These are phyloP conservation scores for Glomeris marginata DNA, from an alignment of 2,888 invertebrate genomes.

Conservation along the genomic window DNA sequence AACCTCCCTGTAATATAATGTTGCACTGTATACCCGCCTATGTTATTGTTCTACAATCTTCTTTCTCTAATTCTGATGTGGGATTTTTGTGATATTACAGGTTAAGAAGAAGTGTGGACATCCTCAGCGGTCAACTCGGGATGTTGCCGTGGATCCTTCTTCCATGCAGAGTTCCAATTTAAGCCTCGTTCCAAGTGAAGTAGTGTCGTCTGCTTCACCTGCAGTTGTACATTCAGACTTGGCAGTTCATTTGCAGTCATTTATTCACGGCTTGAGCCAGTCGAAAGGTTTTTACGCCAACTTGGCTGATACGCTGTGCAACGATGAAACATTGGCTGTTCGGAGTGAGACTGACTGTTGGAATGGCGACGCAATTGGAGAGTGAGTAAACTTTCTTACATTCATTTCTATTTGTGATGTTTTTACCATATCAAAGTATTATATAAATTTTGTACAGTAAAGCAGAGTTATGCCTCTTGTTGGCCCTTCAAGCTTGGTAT, in stretches of 20 bases:
- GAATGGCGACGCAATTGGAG: conserved; percentile 62
- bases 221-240: conserved; percentile 20
- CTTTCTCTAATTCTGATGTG: too few relatives aligned
- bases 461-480: too few relatives aligned
- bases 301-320: conserved; percentile 63
- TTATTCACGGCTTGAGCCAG: conserved; percentile 26
- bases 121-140: conserved; percentile 15
- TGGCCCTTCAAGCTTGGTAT: too few relatives aligned
- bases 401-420: too few relatives aligned
- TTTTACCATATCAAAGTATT: too few relatives aligned
- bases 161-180: too few relatives aligned
- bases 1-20: too few relatives aligned
- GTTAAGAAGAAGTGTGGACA: conserved; percentile 17
- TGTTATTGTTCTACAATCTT: too few relatives aligned
- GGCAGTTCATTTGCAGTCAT: conserved; percentile 19
- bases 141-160: conserved; percentile 6
- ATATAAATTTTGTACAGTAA: too few relatives aligned
- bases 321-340: conserved; percentile 51
- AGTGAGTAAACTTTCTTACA: conserved; percentile 41
- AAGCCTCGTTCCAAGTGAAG: conserved; percentile 25
- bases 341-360: conserved; percentile 55
- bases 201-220: conserved; percentile 30
- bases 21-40: too few relatives aligned
- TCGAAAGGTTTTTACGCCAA: conserved; percentile 70
- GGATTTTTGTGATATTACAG: conserved; percentile 12